phyloP scores from a whole-genome alignment of 2,888 invertebrate genomes.

The Thyatira batis region DNA sequence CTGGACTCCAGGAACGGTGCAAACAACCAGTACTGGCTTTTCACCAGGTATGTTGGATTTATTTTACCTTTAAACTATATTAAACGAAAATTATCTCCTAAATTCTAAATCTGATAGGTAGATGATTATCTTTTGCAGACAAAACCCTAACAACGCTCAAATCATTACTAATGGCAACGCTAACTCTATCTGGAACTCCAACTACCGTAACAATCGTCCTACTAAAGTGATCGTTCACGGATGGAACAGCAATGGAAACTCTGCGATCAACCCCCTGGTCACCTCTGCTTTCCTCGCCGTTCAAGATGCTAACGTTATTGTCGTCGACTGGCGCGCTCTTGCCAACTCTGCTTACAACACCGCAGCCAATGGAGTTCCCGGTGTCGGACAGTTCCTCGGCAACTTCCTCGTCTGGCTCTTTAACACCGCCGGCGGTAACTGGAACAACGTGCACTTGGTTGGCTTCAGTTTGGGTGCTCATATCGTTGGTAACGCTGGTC shows the following conservation, averaged over 20 bases:
- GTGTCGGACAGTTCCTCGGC: conserved; percentile 54
- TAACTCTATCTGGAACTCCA: conserved; percentile 44
- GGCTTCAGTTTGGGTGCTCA: conserved; percentile 74
- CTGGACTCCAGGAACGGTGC: conserved; percentile 43
- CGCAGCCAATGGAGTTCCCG: conserved; percentile 46
- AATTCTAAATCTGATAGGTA: too few species aligned
- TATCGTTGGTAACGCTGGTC: conserved; percentile 61
- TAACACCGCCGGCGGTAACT: conserved; percentile 55
- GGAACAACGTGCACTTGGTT: conserved; percentile 62
- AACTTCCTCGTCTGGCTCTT: conserved; percentile 60
- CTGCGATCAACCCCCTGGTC: conserved; percentile 45
- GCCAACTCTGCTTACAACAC: conserved; percentile 44
- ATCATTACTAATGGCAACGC: conserved; percentile 48
- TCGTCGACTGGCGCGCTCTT: conserved; percentile 56
- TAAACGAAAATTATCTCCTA: too few species aligned
- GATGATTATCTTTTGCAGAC: conserved; percentile 32
- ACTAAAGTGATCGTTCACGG: conserved; percentile 61
- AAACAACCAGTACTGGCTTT: conserved; percentile 58
- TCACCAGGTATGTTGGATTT: conserved; percentile 41
- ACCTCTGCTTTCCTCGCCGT: conserved; percentile 54
- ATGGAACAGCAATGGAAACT: conserved; percentile 57
- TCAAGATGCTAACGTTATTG: conserved; percentile 55
- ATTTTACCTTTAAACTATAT: conserved; percentile 1
- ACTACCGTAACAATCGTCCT: conserved; percentile 44
- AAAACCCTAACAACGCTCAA: conserved; percentile 42